Percentiles rank a stretch among this genome's conserved stretches.
These are phyloP conservation scores for Loriculus beryllinus DNA, from an alignment of 2,797 vertebrate species.

Conservation along the genomic window DNA sequence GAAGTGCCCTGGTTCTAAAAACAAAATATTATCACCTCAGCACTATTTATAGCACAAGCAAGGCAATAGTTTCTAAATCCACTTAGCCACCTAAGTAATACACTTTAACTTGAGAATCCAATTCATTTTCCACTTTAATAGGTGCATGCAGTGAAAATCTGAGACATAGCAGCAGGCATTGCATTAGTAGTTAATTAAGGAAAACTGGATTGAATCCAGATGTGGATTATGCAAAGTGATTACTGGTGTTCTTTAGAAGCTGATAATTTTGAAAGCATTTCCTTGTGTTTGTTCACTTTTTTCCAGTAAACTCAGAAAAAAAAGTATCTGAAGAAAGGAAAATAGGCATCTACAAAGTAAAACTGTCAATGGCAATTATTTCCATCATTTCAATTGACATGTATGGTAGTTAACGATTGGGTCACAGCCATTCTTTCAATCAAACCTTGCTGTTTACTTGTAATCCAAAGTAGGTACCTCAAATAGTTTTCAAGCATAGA, in stretches of 20 bases:
- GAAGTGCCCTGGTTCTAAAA: not conserved
- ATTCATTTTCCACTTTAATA: slow-evolving; percentile 24
- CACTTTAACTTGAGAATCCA: slow-evolving; percentile 4
- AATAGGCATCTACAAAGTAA: slow-evolving; percentile 16
- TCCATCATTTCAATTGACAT: slow-evolving; percentile 21
- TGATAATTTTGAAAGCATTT: slow-evolving; percentile 61
- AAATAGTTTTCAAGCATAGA: not conserved
- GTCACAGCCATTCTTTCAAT: slow-evolving; percentile 18
- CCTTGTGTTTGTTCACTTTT: slow-evolving; percentile 54
- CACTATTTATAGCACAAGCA: not conserved
- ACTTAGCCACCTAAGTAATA: slow-evolving; percentile 1
- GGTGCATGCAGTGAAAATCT: slow-evolving; percentile 4
- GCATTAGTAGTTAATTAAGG: slow-evolving; percentile 48
- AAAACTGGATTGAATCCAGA: slow-evolving; percentile 58
- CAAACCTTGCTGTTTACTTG: slow-evolving; percentile 4
- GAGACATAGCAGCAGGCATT: slow-evolving; percentile 17
- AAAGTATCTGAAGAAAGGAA: slow-evolving; percentile 5
- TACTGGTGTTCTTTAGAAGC: slow-evolving; percentile 54
- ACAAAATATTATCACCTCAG: not conserved
- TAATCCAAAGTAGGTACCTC: not conserved
- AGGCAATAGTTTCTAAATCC: slow-evolving; percentile 5
- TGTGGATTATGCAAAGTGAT: slow-evolving; percentile 63
- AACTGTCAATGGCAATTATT: slow-evolving; percentile 28
- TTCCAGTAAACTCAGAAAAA: slow-evolving; percentile 41
- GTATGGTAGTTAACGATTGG: not conserved